Evolutionary conservation across 2,888 invertebrate species (phyloP).

Genomic region (Scelioninae gen. 2): DNA sequence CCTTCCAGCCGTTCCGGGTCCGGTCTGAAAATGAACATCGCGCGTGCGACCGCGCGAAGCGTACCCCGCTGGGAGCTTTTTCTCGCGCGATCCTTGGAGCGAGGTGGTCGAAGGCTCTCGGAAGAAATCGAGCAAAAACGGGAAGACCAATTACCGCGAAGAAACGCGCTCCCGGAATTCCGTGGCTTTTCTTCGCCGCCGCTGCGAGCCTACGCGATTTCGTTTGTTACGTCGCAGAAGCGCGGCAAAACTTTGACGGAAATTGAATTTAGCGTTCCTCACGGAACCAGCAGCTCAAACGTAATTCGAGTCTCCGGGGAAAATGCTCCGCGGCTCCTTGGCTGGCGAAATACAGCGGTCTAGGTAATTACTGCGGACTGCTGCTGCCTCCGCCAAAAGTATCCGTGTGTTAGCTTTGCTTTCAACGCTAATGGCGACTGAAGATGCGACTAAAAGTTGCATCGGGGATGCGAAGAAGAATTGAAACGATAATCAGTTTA

Average conservation of each 20-base stretch:
- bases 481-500: slow-evolving; percentile 37
- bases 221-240: slow-evolving; percentile 5
- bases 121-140: slow-evolving; percentile 51
- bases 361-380: slow-evolving; percentile 54
- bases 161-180: slow-evolving; percentile 58
- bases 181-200: slow-evolving; percentile 24
- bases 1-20: too few relatives aligned
- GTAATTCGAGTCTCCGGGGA: slow-evolving; percentile 35
- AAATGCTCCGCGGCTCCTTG: slow-evolving; percentile 39
- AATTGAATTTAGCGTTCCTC: slow-evolving; percentile 52
- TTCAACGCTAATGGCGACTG: slow-evolving; percentile 51
- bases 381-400: slow-evolving; percentile 28
- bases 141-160: slow-evolving; percentile 63
- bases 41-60: slow-evolving; percentile 34
- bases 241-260: slow-evolving; percentile 43
- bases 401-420: slow-evolving; percentile 55
- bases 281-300: slow-evolving; percentile 20
- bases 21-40: slow-evolving; percentile 23
- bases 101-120: slow-evolving; percentile 37
- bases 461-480: slow-evolving; percentile 20
- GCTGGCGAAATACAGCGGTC: slow-evolving; percentile 40
- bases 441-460: slow-evolving; percentile 36
- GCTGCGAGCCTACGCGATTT: slow-evolving; percentile 62
- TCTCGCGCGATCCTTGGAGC: slow-evolving; percentile 46
- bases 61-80: slow-evolving; percentile 52